phyloP scores from a whole-genome alignment of 2,888 invertebrate genomes.

The Campoplex nolae region DNA sequence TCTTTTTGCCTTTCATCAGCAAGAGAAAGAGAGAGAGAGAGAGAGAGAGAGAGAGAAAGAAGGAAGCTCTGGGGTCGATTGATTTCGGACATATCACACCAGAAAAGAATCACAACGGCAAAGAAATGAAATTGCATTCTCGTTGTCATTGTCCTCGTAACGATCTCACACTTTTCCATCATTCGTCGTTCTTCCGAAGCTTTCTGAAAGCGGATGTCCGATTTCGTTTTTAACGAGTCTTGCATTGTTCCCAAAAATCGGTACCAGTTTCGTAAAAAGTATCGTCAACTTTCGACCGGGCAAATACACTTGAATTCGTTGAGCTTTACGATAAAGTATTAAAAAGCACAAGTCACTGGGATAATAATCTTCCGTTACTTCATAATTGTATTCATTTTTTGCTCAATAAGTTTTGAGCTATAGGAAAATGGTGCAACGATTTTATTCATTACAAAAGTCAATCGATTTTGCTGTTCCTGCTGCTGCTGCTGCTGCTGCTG shows the following conservation, averaged over 20 bases:
- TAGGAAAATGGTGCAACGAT: not conserved
- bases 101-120: conserved; percentile 27
- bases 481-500: not conserved
- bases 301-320: not conserved
- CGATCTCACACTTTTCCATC: conserved; percentile 14
- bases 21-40: not conserved
- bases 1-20: conserved; percentile 44
- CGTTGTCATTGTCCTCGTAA: conserved; percentile 38
- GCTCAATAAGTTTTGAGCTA: not conserved
- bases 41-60: not conserved
- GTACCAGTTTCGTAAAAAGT: not conserved
- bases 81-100: conserved; percentile 60
- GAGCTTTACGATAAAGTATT: not conserved
- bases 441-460: conserved; percentile 9
- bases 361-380: not conserved
- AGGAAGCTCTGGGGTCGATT: conserved; percentile 51
- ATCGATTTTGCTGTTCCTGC: conserved; percentile 22
- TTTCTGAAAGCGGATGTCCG: conserved; percentile 7
- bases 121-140: conserved; percentile 44
- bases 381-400: not conserved
- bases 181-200: not conserved
- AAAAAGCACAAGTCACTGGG: not conserved
- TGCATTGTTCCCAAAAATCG: not conserved
- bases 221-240: conserved; percentile 21
- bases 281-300: not conserved